These are phyloP conservation scores for Otus scops DNA, from an alignment of 2,797 vertebrate genomes.

Conservation along the genomic window DNA sequence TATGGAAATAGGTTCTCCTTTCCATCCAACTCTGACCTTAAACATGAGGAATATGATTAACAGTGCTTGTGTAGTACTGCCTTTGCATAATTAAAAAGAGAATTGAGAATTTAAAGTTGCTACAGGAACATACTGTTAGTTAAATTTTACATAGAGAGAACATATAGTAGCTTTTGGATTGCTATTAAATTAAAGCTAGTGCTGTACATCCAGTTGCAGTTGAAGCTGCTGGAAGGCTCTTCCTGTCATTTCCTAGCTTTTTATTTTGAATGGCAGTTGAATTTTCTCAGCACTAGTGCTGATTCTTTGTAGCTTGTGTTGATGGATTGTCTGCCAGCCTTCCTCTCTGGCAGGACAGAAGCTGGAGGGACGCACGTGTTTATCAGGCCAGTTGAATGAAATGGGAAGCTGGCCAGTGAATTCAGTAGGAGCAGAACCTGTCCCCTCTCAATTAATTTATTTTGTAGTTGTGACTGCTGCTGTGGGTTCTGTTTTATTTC, in stretches of 20 bases:
- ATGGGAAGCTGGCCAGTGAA: not conserved
- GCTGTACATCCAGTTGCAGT: not conserved
- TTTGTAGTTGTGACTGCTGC: not conserved
- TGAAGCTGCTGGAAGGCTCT: constrained; percentile 17
- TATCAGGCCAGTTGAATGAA: not conserved
- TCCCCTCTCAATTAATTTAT: not conserved
- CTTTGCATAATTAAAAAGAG: constrained; percentile 22
- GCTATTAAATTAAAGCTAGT: not conserved
- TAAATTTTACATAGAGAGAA: not conserved
- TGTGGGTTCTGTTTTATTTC: not conserved
- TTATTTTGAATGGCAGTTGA: constrained; percentile 12
- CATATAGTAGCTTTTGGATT: not conserved
- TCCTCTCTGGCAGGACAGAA: not conserved
- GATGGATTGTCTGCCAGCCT: constrained; percentile 39
- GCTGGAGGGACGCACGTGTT: not conserved
- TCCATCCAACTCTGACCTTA: not conserved
- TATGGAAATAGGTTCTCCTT: not conserved
- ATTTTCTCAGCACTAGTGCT: not conserved
- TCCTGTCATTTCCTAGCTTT: constrained; percentile 24
- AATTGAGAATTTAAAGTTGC: constrained; percentile 28
- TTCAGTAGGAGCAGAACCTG: not conserved
- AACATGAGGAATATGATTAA: not conserved
- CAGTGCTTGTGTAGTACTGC: not conserved
- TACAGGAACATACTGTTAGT: not conserved
- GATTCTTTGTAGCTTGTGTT: constrained; percentile 2